Percentiles rank a stretch among this genome's conserved stretches.
These are phyloP conservation scores for Drosophila ezoana DNA, from an alignment of 2,888 invertebrate species.

Conservation along the genomic window DNA sequence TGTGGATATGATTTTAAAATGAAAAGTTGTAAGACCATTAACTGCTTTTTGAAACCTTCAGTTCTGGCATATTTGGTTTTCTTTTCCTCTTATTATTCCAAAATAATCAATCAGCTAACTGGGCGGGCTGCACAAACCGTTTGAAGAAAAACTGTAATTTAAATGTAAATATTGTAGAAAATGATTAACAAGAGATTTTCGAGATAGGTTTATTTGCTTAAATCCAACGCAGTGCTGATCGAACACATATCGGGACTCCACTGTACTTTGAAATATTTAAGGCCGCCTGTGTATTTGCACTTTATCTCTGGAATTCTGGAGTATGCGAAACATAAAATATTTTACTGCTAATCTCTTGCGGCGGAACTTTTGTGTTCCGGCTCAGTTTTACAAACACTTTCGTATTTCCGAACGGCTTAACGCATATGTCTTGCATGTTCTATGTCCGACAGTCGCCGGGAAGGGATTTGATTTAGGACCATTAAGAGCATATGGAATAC, in stretches of 20 bases:
- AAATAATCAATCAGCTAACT: too few species aligned
- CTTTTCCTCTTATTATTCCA: too few species aligned
- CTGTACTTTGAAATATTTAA: constrained; percentile 55
- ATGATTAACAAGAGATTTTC: too few species aligned
- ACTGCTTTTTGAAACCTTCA: too few species aligned
- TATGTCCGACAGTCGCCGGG: constrained; percentile 6
- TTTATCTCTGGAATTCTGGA: constrained; percentile 56
- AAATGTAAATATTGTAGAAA: too few species aligned
- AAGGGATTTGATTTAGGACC: constrained; percentile 23
- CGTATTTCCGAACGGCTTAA: constrained; percentile 39
- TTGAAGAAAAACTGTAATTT: too few species aligned
- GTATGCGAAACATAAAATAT: constrained; percentile 67
- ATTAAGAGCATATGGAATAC: constrained; percentile 1
- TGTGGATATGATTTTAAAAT: too few species aligned
- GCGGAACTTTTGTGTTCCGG: constrained; percentile 69
- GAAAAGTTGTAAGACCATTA: too few species aligned
- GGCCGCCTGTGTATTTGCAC: constrained; percentile 52
- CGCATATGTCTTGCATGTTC: constrained; percentile 65
- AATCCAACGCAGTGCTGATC: neutral
- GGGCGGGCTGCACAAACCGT: too few species aligned
- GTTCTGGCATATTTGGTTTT: too few species aligned
- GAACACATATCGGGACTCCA: constrained; percentile 10
- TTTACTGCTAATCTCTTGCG: constrained; percentile 70
- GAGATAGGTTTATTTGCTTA: too few species aligned
- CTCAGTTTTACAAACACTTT: constrained; percentile 73